These are phyloP conservation scores for Perca schrenkii DNA, from an alignment of 2,113 vertebrate genomes.

Conservation along the genomic window DNA sequence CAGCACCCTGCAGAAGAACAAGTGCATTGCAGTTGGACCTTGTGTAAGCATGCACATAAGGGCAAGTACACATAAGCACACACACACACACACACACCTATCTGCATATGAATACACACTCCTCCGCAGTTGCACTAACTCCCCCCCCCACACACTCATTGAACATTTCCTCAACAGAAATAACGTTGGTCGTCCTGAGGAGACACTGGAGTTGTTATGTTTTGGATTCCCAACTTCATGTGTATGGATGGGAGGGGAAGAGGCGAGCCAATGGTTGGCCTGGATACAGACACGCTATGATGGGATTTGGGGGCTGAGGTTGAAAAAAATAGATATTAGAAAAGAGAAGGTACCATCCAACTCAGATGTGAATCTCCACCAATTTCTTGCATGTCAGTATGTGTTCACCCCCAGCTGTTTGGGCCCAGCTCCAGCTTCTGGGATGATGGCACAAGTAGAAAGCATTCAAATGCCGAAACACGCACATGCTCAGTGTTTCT, in stretches of 20 bases:
- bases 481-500: constrained; percentile 40
- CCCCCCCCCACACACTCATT: constrained; percentile 30
- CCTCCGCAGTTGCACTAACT: constrained; percentile 37
- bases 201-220: constrained; percentile 49
- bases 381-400: constrained; percentile 3
- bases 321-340: constrained; percentile 15
- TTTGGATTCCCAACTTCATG: constrained; percentile 53
- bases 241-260: constrained; percentile 18
- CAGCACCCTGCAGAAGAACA: constrained; percentile 79
- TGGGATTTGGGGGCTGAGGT: constrained; percentile 58
- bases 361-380: constrained; percentile 17
- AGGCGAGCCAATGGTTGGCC: constrained; percentile 44
- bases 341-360: constrained; percentile 29
- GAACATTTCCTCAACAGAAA: constrained; percentile 59
- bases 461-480: constrained; percentile 41
- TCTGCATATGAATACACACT: constrained; percentile 2
- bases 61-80: constrained; percentile 21
- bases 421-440: constrained; percentile 40
- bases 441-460: constrained; percentile 26
- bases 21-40: constrained; percentile 74
- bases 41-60: constrained; percentile 48
- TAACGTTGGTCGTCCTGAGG: constrained; percentile 61
- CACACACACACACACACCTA: neutral
- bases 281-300: constrained; percentile 54
- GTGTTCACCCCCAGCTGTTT: neutral